phyloP scores from a whole-genome alignment of 2,797 vertebrate genomes.

The Lepus oiostolus region DNA sequence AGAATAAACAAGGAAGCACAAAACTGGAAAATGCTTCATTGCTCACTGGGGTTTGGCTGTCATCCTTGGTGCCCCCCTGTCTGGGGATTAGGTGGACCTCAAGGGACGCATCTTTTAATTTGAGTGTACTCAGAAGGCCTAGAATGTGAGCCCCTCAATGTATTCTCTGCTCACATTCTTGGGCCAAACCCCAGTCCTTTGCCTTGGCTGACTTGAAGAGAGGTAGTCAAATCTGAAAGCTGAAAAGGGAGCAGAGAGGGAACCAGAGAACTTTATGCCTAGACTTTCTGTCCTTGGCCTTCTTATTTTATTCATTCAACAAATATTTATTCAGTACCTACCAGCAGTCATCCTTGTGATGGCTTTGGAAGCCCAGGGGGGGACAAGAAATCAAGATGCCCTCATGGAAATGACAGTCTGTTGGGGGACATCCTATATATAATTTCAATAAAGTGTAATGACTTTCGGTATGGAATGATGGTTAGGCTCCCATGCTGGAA shows the following conservation, averaged over 20 bases:
- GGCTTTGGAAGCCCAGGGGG: neutral
- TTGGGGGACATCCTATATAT: neutral
- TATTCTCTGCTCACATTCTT: neutral
- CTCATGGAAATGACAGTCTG: neutral
- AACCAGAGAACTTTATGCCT: neutral
- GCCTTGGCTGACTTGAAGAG: neutral
- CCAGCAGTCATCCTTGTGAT: neutral
- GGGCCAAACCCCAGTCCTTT: neutral
- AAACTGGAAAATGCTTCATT: neutral
- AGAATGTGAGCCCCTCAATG: neutral
- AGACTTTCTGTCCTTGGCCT: neutral
- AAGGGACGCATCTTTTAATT: accelerated
- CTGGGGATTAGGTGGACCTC: no score
- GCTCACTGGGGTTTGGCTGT: neutral
- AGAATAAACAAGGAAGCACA: neutral
- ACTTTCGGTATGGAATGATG: accelerated
- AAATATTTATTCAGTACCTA: neutral
- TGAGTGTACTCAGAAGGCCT: neutral
- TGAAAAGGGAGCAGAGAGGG: neutral
- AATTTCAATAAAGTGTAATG: neutral
- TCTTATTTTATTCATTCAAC: neutral
- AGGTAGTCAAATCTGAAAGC: neutral
- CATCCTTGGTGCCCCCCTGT: no score
- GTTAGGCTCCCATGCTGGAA: no score
- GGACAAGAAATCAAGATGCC: neutral